Base-by-base conservation (phyloP, 1,140 invertebrate genomes). In the Probaryconus sp. region DNA sequence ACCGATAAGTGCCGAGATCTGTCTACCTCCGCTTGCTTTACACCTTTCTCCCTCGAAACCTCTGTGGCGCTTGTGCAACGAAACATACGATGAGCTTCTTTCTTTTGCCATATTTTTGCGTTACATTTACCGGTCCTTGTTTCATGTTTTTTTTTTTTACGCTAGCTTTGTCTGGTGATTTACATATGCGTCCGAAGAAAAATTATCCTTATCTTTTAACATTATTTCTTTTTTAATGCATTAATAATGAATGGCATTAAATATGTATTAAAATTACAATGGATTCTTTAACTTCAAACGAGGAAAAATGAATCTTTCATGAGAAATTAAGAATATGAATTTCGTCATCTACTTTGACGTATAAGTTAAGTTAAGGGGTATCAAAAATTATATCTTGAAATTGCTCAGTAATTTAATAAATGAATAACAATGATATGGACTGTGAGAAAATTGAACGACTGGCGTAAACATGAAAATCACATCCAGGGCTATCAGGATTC, bases 1-100 rank as follows among this genome's bases (percentile, higher is more conserved):
- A 83, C 82, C 84, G 84, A 86, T 86, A 86, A 86, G 83, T 86
- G 84, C 84, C 82, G 83, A 86, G 84, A 86, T 85, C 83, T 85
- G 83, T 86, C 83, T 86, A 82, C 79, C 83, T 81, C 77, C 50
- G 79, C 80, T 87, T 82, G 83, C 80, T 85, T 84, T 84, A 84
- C 80, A 85, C 83, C 83, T 85, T 81, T 79, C 82, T 80, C 79
- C 70, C 71, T 77, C 61, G 48, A 31, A 65, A 58, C 79, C 77
- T 78, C 80, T 77, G 65, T 79, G 77, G 40, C 35, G 51, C 48
- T 61, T 9, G 50, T 18, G 48, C 40, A 30, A 35, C 68, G 26
- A 65, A 64, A 76, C 56, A 60, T 68, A 68, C 67, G 42, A 56
- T 51, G 35, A 45, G 43, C 38, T 64, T 65, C 58, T 60, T 75